Evolutionary conservation across 2,888 invertebrate species (phyloP), one percentile per base, ranked within the genome.

Genomic region (Cyclophora albipunctata): DNA sequence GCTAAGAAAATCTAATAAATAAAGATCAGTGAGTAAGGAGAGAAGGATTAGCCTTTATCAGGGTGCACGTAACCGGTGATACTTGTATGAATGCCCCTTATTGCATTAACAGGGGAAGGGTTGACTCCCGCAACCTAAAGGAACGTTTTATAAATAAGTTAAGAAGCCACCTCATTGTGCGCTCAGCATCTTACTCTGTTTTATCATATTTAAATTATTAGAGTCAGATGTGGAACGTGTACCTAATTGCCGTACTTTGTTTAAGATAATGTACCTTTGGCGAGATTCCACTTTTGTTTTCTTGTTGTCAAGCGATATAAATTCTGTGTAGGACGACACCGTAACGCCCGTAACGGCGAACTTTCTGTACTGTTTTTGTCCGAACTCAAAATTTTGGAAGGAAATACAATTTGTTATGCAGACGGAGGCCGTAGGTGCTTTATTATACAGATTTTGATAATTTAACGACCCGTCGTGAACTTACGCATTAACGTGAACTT

Each of bases 141-240:
- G 74, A 84, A 85, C 83, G 85, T 86, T 88, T 84, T 83, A 84
- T 87, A 88, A 88, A 88, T 88, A 87, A 88, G 84, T 87, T 86
- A 87, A 78, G 75, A 66, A 69, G 64, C 77, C 76, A 80, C 84
- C 84, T 80, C 77, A 81, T 84, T 85, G 84, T 81, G 80, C 78
- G 77, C 73, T 78, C 74, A 55, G 69, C 80, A 73, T 80, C 81
- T 78, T 73, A 82, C 83, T 84, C 84, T 86, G 87, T 88, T 88
- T 86, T 88, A 88, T 88, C 87, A 88, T 87, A 88, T 88, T 88
- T 87, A 88, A 88, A 87, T 87, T 87, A 87, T 87, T 85, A 83
- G 80, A 88, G 87, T 87, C 83, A 87, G 86, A 87, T 87, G 87
- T 87, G 83, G 86, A 88, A 88, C 87, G 87, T 88, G 88, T 87